Conservation (phyloP, 2,888 invertebrate genomes). For the Acanthopleura granulata region DNA sequence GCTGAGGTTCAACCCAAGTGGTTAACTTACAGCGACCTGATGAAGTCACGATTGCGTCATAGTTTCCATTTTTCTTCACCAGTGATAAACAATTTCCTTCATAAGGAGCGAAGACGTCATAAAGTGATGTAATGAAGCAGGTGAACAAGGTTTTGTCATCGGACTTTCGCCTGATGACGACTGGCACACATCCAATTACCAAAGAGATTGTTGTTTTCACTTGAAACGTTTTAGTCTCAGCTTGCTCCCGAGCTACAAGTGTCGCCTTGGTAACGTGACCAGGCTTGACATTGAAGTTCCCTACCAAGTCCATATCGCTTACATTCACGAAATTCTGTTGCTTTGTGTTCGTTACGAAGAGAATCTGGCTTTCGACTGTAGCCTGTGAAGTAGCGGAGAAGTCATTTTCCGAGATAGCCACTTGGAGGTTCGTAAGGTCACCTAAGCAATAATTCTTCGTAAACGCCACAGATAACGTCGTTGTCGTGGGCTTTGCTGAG, state of each 20-base stretch:
- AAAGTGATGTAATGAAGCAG: not conserved
- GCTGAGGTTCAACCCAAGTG: not conserved
- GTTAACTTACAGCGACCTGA: not conserved
- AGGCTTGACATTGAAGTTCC: not conserved
- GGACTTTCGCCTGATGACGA: not conserved
- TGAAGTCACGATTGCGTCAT: not conserved
- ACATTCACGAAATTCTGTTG: not conserved
- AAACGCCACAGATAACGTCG: not conserved
- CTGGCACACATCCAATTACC: not conserved
- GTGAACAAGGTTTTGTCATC: not conserved
- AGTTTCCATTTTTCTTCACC: not conserved
- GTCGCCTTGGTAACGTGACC: conserved; percentile 2
- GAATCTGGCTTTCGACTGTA: not conserved
- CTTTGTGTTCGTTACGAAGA: not conserved
- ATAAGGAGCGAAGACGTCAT: not conserved
- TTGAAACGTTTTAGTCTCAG: not conserved
- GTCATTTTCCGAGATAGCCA: not conserved
- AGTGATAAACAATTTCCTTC: not conserved
- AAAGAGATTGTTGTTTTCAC: not conserved
- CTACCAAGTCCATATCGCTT: conserved; percentile 6
- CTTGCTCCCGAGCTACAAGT: not conserved
- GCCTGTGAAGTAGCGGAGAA: not conserved
- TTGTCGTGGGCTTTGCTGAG: not conserved
- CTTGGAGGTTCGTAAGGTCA: not conserved
- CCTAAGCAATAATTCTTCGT: not conserved